Base-by-base conservation (phyloP, 2,797 vertebrate genomes). In the Notolepis coatsorum region DNA sequence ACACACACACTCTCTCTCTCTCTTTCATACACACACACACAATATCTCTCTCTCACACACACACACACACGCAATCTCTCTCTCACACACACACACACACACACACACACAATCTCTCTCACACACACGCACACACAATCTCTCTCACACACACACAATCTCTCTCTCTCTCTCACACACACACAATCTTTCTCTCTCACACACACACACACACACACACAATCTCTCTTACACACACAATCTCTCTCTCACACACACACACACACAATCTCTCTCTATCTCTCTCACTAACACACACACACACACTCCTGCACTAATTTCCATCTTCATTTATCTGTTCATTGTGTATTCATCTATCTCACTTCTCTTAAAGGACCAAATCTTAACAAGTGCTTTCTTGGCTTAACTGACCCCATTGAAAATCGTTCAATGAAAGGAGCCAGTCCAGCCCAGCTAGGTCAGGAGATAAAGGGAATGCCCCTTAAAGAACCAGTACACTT, bases 361-460 rank as follows among this genome's bases (percentile, higher is more conserved):
- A 60, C 28, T 73, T 63, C 64, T 59, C 43, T 52, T n/a, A 41
- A 24, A 35, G 31, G 52, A 54, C 21, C 68, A 70, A 63, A 84
- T 87, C 82, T 77, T 62, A 73, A 49, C n/a, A 74, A 86, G 82
- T 86, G 86, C 86, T 79, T 81, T 61, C 54, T 68, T 87, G 84
- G 84, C 80, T 84, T 70, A 75, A 82, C 61, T 54, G 62, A 77
- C 39, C 27, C 33, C 21, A 53, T 51, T 58, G 37, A 54, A 57
- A 70, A 3, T 39, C 62, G 71, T 74, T 83, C 59, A 88, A 77
- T 89, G 84, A 68, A 39, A 60, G 17, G 27, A 33, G 37, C 7
- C 2, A 30, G 38, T 39, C 61, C 49, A 30, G 38, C 45, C 61
- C 49, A 25, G 27, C 17, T 27, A 15, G 58, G 33, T 68, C 2